Conservation (phyloP, 1,140 invertebrate genomes). For the Bombus haemorrhoidalis region DNA sequence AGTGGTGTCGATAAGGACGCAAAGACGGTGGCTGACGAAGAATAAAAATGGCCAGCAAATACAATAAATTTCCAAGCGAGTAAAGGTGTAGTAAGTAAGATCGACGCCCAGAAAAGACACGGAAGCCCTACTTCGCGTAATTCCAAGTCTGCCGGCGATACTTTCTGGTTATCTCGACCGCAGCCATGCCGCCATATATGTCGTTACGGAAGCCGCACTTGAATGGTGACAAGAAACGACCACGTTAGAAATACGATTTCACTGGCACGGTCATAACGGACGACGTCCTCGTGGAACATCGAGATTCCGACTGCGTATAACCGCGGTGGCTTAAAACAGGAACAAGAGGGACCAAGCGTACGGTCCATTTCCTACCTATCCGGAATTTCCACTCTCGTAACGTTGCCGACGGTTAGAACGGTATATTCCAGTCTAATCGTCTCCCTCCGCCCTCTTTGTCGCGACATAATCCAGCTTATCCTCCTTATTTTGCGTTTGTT, state of each 20-base stretch:
- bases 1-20: neutral
- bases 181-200: conserved; percentile 6
- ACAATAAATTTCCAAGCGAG: conserved; percentile 31
- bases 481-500: conserved; percentile 7
- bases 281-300: conserved; percentile 20
- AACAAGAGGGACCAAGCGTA: neutral
- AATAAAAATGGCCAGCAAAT: conserved; percentile 33
- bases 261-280: conserved; percentile 31
- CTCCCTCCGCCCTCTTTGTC: neutral
- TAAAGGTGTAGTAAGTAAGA: neutral
- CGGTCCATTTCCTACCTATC: conserved; percentile 22
- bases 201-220: conserved; percentile 51
- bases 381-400: conserved; percentile 7
- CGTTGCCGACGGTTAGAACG: conserved; percentile 13
- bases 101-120: conserved; percentile 13
- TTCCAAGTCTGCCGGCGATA: conserved; percentile 36
- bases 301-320: conserved; percentile 26
- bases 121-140: conserved; percentile 31
- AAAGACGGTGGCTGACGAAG: neutral
- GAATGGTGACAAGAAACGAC: conserved; percentile 54
- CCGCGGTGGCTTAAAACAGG: conserved; percentile 30
- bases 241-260: conserved; percentile 54
- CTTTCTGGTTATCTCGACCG: conserved; percentile 51
- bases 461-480: neutral
- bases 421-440: conserved; percentile 14